phyloP scores from a whole-genome alignment of 2,113 vertebrate species.

The Sylvilagus bachmani region DNA sequence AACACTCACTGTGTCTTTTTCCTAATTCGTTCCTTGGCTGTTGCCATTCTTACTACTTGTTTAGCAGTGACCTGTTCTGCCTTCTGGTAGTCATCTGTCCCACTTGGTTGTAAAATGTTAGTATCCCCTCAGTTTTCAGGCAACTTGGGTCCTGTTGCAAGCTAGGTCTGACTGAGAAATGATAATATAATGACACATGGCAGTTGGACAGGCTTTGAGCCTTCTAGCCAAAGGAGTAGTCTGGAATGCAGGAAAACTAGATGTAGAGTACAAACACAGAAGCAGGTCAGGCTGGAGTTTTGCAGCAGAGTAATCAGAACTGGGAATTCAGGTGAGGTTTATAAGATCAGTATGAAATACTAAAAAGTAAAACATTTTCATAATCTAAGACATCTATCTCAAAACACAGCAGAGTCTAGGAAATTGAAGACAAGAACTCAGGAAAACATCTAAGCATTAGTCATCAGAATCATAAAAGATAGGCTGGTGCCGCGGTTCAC shows the following conservation, averaged over 20 bases:
- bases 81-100: background rate
- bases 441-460: background rate
- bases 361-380: background rate
- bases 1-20: background rate
- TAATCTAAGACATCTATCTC: background rate
- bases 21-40: background rate
- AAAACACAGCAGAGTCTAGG: background rate
- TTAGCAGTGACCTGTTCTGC: background rate
- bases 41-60: background rate
- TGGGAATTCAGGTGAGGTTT: background rate
- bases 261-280: background rate
- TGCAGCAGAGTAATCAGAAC: background rate
- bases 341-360: too few species aligned
- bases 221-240: background rate
- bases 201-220: background rate
- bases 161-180: too few species aligned
- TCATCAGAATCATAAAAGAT: background rate
- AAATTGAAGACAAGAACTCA: background rate
- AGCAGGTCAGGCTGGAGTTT: background rate
- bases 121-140: background rate
- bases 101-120: background rate
- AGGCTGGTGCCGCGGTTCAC: too few species aligned
- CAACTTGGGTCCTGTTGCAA: background rate
- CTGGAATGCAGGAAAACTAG: background rate
- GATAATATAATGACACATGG: background rate